Conservation (phyloP, 2,888 invertebrate species). For the Cyclophora albipunctata region DNA sequence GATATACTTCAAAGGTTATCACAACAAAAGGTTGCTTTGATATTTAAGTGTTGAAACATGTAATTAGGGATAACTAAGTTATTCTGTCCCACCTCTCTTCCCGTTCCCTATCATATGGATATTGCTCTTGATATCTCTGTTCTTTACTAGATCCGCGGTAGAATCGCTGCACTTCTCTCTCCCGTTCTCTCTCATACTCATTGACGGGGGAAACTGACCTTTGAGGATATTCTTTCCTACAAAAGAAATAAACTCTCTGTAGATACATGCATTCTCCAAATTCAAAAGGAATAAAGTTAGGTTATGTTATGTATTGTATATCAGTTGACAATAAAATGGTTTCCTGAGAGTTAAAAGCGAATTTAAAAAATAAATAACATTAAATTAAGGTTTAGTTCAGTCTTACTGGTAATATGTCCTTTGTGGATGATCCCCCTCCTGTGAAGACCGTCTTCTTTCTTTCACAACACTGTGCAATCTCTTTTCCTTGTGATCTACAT, state of each 20-base stretch:
- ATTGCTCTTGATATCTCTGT: slow-evolving; percentile 41
- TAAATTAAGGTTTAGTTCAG: no score
- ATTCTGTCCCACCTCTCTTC: slow-evolving; percentile 42
- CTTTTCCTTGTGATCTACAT: slow-evolving; percentile 36
- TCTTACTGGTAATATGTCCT: slow-evolving; percentile 66
- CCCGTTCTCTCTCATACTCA: slow-evolving; percentile 50
- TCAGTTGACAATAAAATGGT: no score
- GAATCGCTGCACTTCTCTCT: slow-evolving; percentile 58
- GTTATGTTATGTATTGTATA: no score
- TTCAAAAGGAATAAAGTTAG: no score
- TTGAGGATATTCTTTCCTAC: slow-evolving; percentile 46
- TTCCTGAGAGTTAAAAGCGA: no score
- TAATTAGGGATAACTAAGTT: slow-evolving; percentile 10
- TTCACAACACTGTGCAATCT: slow-evolving; percentile 64
- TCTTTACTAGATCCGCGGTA: slow-evolving; percentile 66
- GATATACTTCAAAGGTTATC: no score
- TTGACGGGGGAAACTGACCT: slow-evolving; percentile 41
- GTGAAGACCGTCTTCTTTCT: slow-evolving; percentile 50
- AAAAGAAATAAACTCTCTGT: not conserved
- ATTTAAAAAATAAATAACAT: no score
- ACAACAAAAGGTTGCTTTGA: no score
- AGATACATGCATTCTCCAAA: no score
- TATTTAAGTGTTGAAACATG: not conserved
- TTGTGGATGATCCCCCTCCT: slow-evolving; percentile 46
- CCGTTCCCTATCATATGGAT: slow-evolving; percentile 43